These are phyloP conservation scores for Acanthis flammea DNA, from an alignment of 2,797 vertebrate species.

Conservation along the genomic window DNA sequence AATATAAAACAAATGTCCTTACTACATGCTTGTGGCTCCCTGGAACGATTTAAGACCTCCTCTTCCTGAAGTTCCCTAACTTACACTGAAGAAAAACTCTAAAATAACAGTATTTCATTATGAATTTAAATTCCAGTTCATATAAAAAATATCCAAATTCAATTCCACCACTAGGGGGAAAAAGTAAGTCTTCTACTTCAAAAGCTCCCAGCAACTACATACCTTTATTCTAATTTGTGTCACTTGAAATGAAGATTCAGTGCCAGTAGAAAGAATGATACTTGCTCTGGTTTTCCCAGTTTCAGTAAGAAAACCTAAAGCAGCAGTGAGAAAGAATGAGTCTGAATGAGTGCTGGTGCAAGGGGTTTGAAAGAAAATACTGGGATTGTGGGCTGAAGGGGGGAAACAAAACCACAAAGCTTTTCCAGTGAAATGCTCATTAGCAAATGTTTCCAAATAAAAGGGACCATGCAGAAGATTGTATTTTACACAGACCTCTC, in stretches of 20 bases:
- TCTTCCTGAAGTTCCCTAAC: neutral
- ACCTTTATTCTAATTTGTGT: conserved; percentile 97
- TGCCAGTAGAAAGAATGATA: conserved; percentile 91
- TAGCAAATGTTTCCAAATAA: neutral
- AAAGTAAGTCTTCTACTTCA: neutral
- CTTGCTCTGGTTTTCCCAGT: conserved; percentile 91
- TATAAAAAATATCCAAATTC: neutral
- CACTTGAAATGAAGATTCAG: conserved; percentile 91
- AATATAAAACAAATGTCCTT: neutral
- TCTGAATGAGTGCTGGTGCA: neutral
- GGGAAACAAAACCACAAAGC: accelerated
- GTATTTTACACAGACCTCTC: neutral
- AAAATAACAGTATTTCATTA: neutral
- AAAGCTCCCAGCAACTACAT: conserved; percentile 12
- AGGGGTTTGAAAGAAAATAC: neutral
- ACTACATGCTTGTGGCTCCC: neutral
- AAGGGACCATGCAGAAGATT: neutral
- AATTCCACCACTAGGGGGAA: neutral
- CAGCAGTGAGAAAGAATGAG: neutral
- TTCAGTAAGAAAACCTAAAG: conserved; percentile 93
- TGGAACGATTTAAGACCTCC: neutral
- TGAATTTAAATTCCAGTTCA: neutral
- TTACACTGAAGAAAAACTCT: neutral
- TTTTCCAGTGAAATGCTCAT: neutral
- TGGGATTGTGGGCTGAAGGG: neutral